Conservation (phyloP, 2,888 invertebrate genomes). For the Tryphoninae sp. region DNA sequence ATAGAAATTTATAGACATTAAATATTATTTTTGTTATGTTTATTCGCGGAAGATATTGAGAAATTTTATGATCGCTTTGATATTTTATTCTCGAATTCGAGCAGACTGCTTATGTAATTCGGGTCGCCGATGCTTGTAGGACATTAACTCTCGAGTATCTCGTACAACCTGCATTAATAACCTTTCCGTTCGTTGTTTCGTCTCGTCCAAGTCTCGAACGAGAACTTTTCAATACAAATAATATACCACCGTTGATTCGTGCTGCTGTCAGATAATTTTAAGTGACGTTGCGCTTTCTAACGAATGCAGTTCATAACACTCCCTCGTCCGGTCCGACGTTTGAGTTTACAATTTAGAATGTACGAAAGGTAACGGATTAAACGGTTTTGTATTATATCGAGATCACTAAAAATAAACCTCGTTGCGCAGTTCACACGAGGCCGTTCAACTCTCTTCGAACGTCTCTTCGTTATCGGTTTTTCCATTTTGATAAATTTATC, state of each 20-base stretch:
- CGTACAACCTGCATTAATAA: neutral
- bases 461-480: neutral
- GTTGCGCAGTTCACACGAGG: neutral
- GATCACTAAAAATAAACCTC: neutral
- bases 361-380: neutral
- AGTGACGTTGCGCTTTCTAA: neutral
- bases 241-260: neutral
- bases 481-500: neutral
- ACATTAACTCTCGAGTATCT: slow-evolving; percentile 24
- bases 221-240: neutral
- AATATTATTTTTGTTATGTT: neutral
- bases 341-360: neutral
- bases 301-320: neutral
- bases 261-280: slow-evolving; percentile 5
- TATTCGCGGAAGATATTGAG: too few species aligned
- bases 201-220: neutral
- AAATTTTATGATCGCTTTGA: too few species aligned
- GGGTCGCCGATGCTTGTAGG: slow-evolving; percentile 21
- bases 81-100: neutral
- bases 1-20: neutral
- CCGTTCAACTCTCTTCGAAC: neutral
- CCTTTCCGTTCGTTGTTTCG: neutral
- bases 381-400: slow-evolving; percentile 1
- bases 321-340: too few species aligned
- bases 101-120: neutral